These are phyloP conservation scores for Dromiciops gliroides DNA, from an alignment of 2,113 vertebrate species.

Conservation along the genomic window DNA sequence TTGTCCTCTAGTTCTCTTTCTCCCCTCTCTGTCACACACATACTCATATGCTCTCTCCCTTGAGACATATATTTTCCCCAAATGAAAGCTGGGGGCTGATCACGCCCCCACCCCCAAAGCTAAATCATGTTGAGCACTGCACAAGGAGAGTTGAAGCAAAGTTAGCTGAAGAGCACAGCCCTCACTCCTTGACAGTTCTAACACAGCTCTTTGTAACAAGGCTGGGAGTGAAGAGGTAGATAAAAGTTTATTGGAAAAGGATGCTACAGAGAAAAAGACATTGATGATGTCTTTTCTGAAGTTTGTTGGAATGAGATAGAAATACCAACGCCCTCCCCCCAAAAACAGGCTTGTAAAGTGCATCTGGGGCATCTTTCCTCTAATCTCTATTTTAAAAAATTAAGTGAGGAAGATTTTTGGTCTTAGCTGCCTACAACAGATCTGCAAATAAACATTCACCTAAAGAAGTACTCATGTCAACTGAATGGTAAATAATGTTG, in stretches of 20 bases:
- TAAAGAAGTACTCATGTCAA: background rate
- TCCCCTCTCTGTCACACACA: background rate
- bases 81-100: conserved; percentile 37
- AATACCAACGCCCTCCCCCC: background rate
- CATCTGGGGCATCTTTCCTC: conserved; percentile 3
- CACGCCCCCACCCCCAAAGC: background rate
- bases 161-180: conserved; percentile 14
- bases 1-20: conserved; percentile 22
- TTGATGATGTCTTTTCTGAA: background rate
- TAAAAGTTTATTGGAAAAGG: background rate
- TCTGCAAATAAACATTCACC: conserved; percentile 42
- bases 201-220: background rate
- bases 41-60: background rate
- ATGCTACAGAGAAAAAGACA: background rate
- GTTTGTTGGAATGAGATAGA: background rate
- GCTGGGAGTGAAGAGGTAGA: background rate
- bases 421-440: conserved; percentile 30
- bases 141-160: background rate
- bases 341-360: background rate
- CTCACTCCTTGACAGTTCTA: conserved; percentile 3
- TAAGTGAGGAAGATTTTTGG: conserved; percentile 27
- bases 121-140: background rate
- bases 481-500: conserved; percentile 32
- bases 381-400: conserved; percentile 55
- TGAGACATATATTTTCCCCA: conserved; percentile 35